Conservation (phyloP, 92 coral and sea anemone species). For the Umimayanthus kanabou region DNA sequence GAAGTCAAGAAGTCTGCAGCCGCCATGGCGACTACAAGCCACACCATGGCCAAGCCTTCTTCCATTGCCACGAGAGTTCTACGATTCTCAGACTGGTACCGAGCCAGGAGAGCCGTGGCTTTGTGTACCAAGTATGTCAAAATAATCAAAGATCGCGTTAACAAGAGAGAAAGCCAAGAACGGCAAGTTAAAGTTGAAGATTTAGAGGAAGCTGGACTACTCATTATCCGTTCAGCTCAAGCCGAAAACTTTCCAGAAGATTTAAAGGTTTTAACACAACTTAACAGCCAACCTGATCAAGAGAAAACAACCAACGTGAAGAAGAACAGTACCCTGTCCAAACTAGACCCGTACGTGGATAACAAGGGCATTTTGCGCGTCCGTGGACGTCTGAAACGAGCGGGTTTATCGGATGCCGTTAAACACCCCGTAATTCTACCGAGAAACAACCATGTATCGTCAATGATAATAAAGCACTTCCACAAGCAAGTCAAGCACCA, state of each 20-base stretch:
- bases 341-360: not conserved
- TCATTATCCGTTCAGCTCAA: constrained; percentile 51
- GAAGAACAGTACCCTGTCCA: not conserved
- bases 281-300: not conserved
- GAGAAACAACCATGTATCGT: constrained; percentile 24
- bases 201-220: constrained; percentile 43
- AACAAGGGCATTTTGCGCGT: not conserved
- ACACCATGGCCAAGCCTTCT: not conserved
- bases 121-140: constrained; percentile 2
- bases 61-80: not conserved
- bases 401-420: not conserved
- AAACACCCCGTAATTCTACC: not conserved
- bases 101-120: constrained; percentile 37
- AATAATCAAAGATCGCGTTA: constrained; percentile 2
- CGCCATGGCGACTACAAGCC: constrained; percentile 21
- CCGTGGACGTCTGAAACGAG: not conserved
- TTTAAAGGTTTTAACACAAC: not conserved
- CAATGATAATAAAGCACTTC: constrained; percentile 30
- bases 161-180: not conserved
- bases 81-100: constrained; percentile 39
- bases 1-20: constrained; percentile 37
- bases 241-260: not conserved
- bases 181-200: constrained; percentile 13
- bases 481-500: constrained; percentile 44
- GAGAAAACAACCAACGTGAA: not conserved